A percentile compares a stretch with the other conserved stretches of the same genome.
Conservation (phyloP, 2,797 vertebrate species). For the Acropternis orthonyx region DNA sequence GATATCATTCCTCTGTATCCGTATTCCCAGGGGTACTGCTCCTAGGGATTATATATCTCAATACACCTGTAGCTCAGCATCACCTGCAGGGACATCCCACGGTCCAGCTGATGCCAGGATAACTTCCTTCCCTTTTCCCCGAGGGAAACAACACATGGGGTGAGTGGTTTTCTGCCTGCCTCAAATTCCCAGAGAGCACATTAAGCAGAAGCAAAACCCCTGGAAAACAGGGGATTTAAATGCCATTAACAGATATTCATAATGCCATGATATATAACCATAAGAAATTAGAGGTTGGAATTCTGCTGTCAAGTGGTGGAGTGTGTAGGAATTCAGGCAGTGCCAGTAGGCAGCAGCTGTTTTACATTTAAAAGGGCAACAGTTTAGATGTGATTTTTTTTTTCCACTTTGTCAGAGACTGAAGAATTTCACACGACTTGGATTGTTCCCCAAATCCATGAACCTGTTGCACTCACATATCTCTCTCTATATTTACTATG, state of each 20-base stretch:
- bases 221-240: not conserved
- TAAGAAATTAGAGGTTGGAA: not conserved
- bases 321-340: not conserved
- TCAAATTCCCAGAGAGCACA: not conserved
- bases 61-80: not conserved
- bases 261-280: not conserved
- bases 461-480: slow-evolving; percentile 40
- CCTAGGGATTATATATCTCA: not conserved
- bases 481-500: slow-evolving; percentile 36
- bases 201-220: not conserved
- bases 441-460: not conserved
- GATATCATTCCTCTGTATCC: not conserved
- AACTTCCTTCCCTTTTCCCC: not conserved
- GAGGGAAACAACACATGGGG: accelerated
- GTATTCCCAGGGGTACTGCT: not conserved
- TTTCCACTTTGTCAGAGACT: slow-evolving; percentile 13
- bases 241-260: not conserved
- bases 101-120: not conserved
- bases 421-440: slow-evolving; percentile 23
- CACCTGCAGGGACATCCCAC: not conserved
- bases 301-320: slow-evolving; percentile 41
- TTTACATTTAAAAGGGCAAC: slow-evolving; percentile 29
- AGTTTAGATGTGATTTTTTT: slow-evolving; percentile 29
- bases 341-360: slow-evolving; percentile 45
- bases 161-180: not conserved